These are phyloP conservation scores for Apodemus speciosus DNA, from an alignment of 2,113 vertebrate genomes.

Conservation along the genomic window DNA sequence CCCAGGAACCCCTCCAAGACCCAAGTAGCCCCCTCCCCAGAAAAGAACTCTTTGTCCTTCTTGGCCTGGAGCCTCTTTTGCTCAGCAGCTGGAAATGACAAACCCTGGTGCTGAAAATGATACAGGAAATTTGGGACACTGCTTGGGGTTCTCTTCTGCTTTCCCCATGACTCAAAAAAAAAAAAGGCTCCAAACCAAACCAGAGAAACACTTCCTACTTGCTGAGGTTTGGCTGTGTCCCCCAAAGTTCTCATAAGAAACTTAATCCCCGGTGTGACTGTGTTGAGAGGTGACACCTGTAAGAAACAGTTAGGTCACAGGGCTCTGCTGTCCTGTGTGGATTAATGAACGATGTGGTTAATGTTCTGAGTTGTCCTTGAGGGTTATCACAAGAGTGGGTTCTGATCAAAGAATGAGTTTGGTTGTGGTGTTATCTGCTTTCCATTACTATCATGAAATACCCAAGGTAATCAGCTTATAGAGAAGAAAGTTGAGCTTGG, in stretches of 20 bases:
- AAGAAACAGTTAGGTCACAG: too few relatives aligned
- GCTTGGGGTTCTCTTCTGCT: not conserved
- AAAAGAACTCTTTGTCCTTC: not conserved
- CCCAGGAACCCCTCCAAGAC: not conserved
- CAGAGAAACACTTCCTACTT: not conserved
- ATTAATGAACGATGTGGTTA: not conserved
- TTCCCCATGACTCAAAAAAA: not conserved
- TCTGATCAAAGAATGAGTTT: not conserved
- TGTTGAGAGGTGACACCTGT: not conserved
- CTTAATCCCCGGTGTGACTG: too few relatives aligned
- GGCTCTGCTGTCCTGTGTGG: not conserved
- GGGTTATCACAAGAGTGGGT: not conserved
- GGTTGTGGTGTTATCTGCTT: not conserved
- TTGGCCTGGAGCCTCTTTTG: constrained; percentile 40
- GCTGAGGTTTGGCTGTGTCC: not conserved
- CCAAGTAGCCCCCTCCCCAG: not conserved
- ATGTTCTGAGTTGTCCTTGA: not conserved
- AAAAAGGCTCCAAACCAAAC: not conserved
- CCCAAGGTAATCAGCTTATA: not conserved
- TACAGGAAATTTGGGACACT: rapidly evolving
- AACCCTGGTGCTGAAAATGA: not conserved
- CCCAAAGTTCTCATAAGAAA: not conserved
- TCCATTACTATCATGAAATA: not conserved
- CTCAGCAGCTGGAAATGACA: constrained; percentile 56
- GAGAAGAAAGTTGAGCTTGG: not conserved